phyloP scores from a whole-genome alignment of 2,888 invertebrate species.

The Pecten maximus region DNA sequence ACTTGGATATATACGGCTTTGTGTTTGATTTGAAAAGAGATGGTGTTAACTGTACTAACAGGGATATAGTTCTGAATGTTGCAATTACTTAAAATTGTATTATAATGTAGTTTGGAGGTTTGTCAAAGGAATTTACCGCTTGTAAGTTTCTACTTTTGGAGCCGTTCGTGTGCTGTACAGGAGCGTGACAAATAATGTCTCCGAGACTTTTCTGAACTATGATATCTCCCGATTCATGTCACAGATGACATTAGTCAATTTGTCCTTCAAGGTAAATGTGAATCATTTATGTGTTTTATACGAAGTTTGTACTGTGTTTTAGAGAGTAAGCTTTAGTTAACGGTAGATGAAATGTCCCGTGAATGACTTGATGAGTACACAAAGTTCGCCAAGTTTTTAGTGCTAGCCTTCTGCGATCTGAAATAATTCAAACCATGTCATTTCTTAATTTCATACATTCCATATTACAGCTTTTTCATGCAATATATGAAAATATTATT shows the following conservation, averaged over 20 bases:
- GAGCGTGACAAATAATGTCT: neutral
- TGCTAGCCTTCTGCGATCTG: too few species aligned
- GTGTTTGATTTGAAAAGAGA: neutral
- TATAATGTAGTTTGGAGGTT: neutral
- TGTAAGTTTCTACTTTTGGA: slow-evolving; percentile 2
- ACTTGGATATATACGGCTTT: neutral
- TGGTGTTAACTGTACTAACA: neutral
- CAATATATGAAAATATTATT: too few species aligned
- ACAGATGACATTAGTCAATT: neutral
- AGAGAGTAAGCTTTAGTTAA: neutral
- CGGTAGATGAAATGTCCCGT: slow-evolving; percentile 2
- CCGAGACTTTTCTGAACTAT: neutral
- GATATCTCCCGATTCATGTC: neutral
- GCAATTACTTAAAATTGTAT: neutral
- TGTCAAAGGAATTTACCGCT: slow-evolving; percentile 7
- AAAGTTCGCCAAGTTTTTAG: neutral
- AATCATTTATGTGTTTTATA: neutral
- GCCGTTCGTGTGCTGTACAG: neutral
- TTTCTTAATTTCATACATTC: too few species aligned
- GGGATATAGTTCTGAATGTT: neutral
- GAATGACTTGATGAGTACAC: neutral
- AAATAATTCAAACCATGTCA: too few species aligned
- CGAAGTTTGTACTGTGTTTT: neutral
- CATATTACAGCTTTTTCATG: too few species aligned
- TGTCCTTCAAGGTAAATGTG: neutral